Conservation (phyloP, 2,797 vertebrate genomes). For the Lepus oiostolus region DNA sequence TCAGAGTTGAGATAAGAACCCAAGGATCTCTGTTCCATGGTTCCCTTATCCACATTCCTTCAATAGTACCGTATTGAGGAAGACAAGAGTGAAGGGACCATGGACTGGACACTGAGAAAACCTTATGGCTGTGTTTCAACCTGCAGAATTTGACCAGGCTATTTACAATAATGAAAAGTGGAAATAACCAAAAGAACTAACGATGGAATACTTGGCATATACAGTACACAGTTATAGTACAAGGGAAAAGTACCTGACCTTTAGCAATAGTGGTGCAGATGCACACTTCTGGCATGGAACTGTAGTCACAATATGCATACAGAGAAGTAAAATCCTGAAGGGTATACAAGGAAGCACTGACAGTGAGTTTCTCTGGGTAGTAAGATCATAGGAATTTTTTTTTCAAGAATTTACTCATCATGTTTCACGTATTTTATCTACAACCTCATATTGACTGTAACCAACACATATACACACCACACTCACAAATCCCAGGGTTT, state of each 20-base stretch:
- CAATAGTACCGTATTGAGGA: neutral
- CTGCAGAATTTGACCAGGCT: neutral
- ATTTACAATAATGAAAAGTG: conserved; percentile 14
- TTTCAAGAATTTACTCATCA: conserved; percentile 40
- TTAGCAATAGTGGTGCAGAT: neutral
- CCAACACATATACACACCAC: neutral
- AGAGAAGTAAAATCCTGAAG: neutral
- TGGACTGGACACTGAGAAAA: neutral
- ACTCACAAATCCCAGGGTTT: neutral
- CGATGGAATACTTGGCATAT: neutral
- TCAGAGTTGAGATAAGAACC: conserved; percentile 16
- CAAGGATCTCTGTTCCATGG: neutral
- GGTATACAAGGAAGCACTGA: neutral
- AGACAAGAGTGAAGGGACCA: neutral
- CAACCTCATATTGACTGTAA: neutral
- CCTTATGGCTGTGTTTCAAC: neutral
- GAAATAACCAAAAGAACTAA: conserved; percentile 31
- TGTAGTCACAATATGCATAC: neutral
- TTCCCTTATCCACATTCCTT: neutral
- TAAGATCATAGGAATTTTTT: neutral
- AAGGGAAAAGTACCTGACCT: conserved; percentile 2
- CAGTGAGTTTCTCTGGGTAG: neutral
- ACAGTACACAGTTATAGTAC: neutral
- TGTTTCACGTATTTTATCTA: conserved; percentile 18
- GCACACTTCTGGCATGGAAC: neutral